Evolutionary conservation across 2,797 vertebrate species (phyloP).

Genomic region (Gadopsis marmoratus): DNA sequence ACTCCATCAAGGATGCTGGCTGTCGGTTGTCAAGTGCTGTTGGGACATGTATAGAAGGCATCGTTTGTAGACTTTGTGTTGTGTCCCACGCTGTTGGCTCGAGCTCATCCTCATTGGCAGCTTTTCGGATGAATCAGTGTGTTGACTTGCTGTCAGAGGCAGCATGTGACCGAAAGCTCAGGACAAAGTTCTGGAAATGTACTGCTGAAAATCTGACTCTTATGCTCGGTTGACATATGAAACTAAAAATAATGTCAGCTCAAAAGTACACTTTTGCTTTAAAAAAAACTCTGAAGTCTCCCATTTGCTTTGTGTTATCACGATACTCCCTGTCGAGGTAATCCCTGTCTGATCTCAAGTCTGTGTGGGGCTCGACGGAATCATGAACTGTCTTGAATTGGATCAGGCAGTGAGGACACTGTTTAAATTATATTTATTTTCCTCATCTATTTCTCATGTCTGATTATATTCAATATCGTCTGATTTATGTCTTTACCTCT

Average conservation of each 20-base stretch:
- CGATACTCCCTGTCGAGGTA: not conserved
- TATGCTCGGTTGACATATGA: not conserved
- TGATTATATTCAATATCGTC: not conserved
- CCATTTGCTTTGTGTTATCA: slow-evolving; percentile 1
- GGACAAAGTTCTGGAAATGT: not conserved
- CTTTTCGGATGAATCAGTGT: not conserved
- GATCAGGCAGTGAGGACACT: not conserved
- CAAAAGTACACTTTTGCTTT: not conserved
- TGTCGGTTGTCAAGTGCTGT: not conserved
- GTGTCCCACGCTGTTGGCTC: not conserved
- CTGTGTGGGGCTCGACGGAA: not conserved
- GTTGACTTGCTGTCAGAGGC: not conserved
- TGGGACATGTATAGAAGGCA: not conserved
- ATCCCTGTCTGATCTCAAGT: not conserved
- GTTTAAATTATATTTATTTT: not conserved
- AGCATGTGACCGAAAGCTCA: slow-evolving; percentile 2
- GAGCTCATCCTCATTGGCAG: not conserved
- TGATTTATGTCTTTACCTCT: slow-evolving; percentile 2
- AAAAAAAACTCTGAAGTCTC: slow-evolving; percentile 5
- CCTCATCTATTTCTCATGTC: not conserved
- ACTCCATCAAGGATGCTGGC: not conserved
- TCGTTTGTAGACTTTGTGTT: not conserved
- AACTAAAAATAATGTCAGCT: not conserved
- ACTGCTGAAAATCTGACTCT: not conserved
- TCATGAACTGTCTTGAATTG: not conserved